These are phyloP conservation scores for Epinephelus fuscoguttatus DNA, from an alignment of 2,113 vertebrate species.

Conservation along the genomic window DNA sequence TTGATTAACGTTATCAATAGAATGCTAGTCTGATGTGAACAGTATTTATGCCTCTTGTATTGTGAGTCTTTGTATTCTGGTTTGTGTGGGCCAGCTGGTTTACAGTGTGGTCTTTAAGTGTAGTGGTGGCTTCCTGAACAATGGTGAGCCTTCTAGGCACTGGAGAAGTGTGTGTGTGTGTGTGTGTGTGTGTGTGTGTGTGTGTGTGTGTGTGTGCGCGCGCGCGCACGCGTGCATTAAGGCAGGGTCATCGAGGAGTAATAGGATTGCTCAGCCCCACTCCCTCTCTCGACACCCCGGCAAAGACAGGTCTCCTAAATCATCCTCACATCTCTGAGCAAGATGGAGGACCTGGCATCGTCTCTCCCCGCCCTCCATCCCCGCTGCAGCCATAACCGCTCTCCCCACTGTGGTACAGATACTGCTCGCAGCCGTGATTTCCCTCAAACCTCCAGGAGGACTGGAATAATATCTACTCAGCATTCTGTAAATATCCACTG, in stretches of 20 bases:
- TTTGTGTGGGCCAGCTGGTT: slow-evolving; percentile 4
- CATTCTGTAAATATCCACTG: slow-evolving; percentile 72
- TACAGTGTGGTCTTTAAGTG: slow-evolving; percentile 45
- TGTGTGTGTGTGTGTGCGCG: background rate
- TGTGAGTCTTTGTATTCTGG: background rate
- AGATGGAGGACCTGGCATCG: slow-evolving; percentile 70
- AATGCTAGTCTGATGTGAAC: background rate
- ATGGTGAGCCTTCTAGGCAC: background rate
- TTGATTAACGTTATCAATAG: background rate
- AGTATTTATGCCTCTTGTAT: background rate
- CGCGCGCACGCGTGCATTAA: slow-evolving; percentile 16
- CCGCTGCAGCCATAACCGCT: slow-evolving; percentile 34
- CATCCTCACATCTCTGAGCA: slow-evolving; percentile 75
- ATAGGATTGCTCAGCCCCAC: slow-evolving; percentile 72
- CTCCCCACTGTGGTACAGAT: slow-evolving; percentile 27
- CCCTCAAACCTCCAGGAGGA: slow-evolving; percentile 57
- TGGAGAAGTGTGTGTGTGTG: slow-evolving; percentile 12
- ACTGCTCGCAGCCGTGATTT: slow-evolving; percentile 49
- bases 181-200: background rate
- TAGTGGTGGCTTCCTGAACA: slow-evolving; percentile 33
- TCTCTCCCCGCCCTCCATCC: slow-evolving; percentile 42
- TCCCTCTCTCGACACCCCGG: slow-evolving; percentile 66
- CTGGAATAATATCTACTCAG: slow-evolving; percentile 72
- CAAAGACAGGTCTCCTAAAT: slow-evolving; percentile 77
- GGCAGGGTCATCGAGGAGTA: slow-evolving; percentile 75